Percentiles rank a stretch among this genome's conserved stretches.
phyloP scores from a whole-genome alignment of 1,140 invertebrate species.

The Polypedilum pembai region DNA sequence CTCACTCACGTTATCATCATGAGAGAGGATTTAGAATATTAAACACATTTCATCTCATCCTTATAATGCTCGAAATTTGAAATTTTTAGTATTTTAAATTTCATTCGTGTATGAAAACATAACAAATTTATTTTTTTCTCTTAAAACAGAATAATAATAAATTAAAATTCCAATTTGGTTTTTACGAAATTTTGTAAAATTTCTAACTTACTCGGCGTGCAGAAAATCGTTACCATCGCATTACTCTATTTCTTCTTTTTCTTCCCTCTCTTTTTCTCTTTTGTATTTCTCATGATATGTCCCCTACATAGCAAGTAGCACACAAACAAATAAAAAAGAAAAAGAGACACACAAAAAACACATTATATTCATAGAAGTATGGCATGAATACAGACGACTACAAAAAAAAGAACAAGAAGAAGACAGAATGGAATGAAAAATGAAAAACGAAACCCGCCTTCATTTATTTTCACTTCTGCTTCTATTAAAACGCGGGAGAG shows the following conservation, averaged over 20 bases:
- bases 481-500: not conserved
- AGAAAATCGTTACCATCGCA: constrained; percentile 16
- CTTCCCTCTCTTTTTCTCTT: not conserved
- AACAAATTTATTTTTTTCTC: too few species aligned
- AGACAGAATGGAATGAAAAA: constrained; percentile 29
- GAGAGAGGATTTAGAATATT: not conserved
- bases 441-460: constrained; percentile 27
- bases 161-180: too few species aligned
- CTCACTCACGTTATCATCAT: not conserved
- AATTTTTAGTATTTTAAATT: not conserved
- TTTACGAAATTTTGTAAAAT: constrained; percentile 29
- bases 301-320: not conserved
- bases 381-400: constrained; percentile 26
- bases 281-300: not conserved
- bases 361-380: not conserved
- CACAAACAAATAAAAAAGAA: constrained; percentile 16
- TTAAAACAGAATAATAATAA: too few species aligned
- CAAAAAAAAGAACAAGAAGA: not conserved
- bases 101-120: too few species aligned
- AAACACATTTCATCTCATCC: too few species aligned
- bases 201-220: not conserved
- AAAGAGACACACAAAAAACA: constrained; percentile 29
- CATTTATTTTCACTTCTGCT: not conserved
- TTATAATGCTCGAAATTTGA: too few species aligned
- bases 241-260: not conserved